These are phyloP conservation scores for Hetaerina titia DNA, from an alignment of 2,888 invertebrate genomes.

Conservation along the genomic window DNA sequence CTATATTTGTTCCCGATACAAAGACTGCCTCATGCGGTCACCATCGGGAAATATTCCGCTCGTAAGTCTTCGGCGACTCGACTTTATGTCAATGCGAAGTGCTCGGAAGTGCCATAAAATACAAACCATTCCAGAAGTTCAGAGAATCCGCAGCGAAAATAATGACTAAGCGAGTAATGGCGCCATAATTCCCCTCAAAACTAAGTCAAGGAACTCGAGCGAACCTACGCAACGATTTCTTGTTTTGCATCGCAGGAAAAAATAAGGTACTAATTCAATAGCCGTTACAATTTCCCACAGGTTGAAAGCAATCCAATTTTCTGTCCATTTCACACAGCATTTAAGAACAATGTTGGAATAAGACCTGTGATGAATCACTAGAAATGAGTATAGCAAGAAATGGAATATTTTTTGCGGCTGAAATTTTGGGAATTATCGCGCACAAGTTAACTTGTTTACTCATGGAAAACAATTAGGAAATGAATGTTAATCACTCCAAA, in stretches of 20 bases:
- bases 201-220: neutral
- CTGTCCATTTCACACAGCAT: too few relatives aligned
- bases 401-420: too few relatives aligned
- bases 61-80: neutral
- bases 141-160: neutral
- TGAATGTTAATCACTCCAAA: too few relatives aligned
- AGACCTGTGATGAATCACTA: too few relatives aligned
- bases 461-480: too few relatives aligned
- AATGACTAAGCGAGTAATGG: neutral
- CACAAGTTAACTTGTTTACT: too few relatives aligned
- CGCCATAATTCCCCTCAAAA: neutral
- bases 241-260: neutral
- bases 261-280: neutral
- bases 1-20: constrained; percentile 9
- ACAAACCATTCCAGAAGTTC: neutral
- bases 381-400: too few relatives aligned
- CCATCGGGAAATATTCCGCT: neutral
- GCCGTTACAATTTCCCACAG: neutral
- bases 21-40: neutral
- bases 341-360: too few relatives aligned
- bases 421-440: too few relatives aligned
- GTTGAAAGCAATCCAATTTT: neutral
- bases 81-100: neutral
- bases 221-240: neutral
- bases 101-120: neutral